Evolutionary conservation across 2,113 vertebrate species (phyloP), one percentile per base, ranked within the genome.

Genomic region (Rallus limicola): DNA sequence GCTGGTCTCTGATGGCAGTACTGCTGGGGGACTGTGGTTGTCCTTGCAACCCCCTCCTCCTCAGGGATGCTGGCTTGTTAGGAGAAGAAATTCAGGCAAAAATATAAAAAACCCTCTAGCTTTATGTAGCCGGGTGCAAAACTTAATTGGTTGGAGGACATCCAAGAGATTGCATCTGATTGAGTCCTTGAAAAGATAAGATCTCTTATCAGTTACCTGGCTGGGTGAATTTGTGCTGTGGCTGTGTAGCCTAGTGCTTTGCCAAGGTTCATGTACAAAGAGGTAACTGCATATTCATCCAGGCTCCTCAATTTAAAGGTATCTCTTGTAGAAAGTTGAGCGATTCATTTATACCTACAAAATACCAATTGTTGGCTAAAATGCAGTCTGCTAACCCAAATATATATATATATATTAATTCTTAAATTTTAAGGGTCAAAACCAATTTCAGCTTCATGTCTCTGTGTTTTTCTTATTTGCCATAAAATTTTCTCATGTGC

Each of bases 111-210:
- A 13, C 16, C 46, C 52, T 82, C 64, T 23, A 38, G 77, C 69
- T 94, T 71, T 95, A 40, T 67, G 16, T 6, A 84, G 70, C 64
- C 81, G 77, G 18, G 52, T 62, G 40, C 71, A 65, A n/a, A 65
- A 80, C 62, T 24, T 87, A 84, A 91, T 83, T 88, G 72, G 62
- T 70, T 92, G 94, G 82, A 91, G 78, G 83, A 50, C 44, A 46
- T 94, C 77, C 86, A 93, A 46, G 88, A 77, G 58, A 63, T 63
- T 75, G 65, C 46, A 56, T 65, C 74, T 85, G 60, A 87, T 93
- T 63, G 75, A 95, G 82, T 88, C 88, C 93, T 97, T 93, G 72
- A 83, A 93, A 92, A 79, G 59, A 74, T 63, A 67, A 25, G 69
- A 52, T 65, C 56, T 67, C 74, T 53, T 58, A 33, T 36, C 69